Evolutionary conservation across 2,113 vertebrate species (phyloP).

Genomic region (Mobula hypostoma): DNA sequence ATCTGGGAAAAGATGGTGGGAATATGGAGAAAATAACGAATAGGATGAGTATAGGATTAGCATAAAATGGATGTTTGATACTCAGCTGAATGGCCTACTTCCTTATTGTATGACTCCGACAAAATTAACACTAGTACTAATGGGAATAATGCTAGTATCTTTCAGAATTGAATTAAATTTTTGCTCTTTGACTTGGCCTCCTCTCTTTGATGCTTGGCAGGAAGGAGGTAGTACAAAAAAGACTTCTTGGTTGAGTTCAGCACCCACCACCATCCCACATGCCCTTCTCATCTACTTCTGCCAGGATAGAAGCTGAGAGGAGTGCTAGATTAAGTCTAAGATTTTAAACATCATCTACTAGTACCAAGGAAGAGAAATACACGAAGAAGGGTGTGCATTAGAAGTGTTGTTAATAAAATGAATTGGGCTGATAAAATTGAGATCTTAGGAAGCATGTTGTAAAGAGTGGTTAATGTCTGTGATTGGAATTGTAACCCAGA

Average conservation of each 20-base stretch:
- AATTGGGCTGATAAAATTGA: not conserved
- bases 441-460: not conserved
- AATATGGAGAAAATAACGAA: too few relatives aligned
- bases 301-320: not conserved
- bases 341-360: not conserved
- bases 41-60: too few relatives aligned
- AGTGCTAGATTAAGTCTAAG: not conserved
- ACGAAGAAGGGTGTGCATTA: not conserved
- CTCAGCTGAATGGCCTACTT: too few relatives aligned
- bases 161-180: not conserved
- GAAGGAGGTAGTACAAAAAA: not conserved
- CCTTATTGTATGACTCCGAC: not conserved
- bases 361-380: not conserved
- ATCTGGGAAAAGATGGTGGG: too few relatives aligned
- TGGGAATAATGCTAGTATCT: not conserved
- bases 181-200: too few relatives aligned
- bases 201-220: not conserved
- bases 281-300: not conserved
- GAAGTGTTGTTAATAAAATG: not conserved
- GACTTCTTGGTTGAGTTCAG: not conserved
- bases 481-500: too few relatives aligned
- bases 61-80: too few relatives aligned
- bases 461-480: too few relatives aligned
- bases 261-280: not conserved
- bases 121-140: not conserved